Evolutionary conservation across 2,113 vertebrate species (phyloP).

Genomic region (Pycnonotus jocosus): DNA sequence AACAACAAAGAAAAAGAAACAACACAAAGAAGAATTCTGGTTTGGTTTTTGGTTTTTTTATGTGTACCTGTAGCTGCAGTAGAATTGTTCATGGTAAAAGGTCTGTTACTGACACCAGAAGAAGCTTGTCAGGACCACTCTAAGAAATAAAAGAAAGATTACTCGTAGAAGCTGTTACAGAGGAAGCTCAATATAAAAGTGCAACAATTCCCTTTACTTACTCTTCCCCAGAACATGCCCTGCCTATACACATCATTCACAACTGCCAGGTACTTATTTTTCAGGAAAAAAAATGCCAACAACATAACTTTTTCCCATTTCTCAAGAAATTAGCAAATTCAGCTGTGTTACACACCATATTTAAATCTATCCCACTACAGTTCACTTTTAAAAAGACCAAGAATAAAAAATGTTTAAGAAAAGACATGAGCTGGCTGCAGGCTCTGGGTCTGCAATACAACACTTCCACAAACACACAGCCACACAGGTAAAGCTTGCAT

Average conservation of each 20-base stretch:
- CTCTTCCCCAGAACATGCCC: neutral
- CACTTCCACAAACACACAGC: neutral
- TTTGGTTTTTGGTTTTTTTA: neutral
- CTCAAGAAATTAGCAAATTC: neutral
- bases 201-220: neutral
- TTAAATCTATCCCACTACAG: neutral
- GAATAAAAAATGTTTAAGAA: neutral
- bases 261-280: neutral
- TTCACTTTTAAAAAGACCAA: neutral
- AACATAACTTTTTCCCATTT: neutral
- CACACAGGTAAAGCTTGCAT: neutral
- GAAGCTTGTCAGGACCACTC: constrained; percentile 73
- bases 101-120: constrained; percentile 61
- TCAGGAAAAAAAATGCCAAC: neutral
- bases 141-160: constrained; percentile 62
- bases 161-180: neutral
- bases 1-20: neutral
- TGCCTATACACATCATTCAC: neutral
- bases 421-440: neutral
- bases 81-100: constrained; percentile 78
- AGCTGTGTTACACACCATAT: neutral
- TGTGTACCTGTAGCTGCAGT: constrained; percentile 74
- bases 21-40: neutral
- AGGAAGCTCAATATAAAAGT: neutral
- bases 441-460: neutral